A percentile compares a stretch with the other conserved stretches of the same genome.
Evolutionary conservation across 1,140 invertebrate species (phyloP).

Genomic region (Caenorhabditis inopinata): DNA sequence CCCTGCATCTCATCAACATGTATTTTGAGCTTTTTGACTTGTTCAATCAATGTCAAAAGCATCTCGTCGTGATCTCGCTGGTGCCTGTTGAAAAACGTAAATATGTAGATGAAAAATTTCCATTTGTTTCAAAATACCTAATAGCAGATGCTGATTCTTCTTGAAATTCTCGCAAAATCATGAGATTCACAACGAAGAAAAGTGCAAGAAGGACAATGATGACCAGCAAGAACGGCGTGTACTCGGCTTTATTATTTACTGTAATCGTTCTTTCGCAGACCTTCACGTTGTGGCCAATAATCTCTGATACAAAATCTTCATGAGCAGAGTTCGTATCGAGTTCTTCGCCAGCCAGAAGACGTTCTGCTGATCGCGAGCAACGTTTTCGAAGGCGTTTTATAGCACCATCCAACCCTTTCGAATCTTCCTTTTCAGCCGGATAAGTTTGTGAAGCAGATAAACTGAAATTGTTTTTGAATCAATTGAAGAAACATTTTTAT

Average conservation of each 20-base stretch:
- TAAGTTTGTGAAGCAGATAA: too few relatives aligned
- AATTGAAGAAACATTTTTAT: too few relatives aligned
- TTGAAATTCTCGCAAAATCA: not conserved
- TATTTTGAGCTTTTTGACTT: constrained; percentile 10
- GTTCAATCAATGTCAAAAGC: not conserved
- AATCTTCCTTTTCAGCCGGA: too few relatives aligned
- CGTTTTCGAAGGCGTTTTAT: too few relatives aligned
- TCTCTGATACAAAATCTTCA: not conserved
- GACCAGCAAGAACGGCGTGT: not conserved
- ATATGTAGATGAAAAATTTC: too few relatives aligned
- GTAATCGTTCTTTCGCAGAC: not conserved
- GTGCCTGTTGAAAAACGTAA: not conserved
- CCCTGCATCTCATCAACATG: not conserved
- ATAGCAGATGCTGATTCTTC: not conserved
- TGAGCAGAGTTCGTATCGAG: not conserved
- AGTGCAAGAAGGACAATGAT: not conserved
- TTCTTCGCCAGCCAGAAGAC: not conserved
- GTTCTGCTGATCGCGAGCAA: not conserved
- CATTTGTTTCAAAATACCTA: too few relatives aligned
- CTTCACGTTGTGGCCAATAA: not conserved
- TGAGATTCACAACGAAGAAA: not conserved
- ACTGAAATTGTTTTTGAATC: too few relatives aligned
- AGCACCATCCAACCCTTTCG: too few relatives aligned
- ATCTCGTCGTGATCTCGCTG: not conserved
- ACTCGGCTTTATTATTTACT: not conserved